Base-by-base conservation (phyloP, 2,113 vertebrate genomes). In the Camelus dromedarius region DNA sequence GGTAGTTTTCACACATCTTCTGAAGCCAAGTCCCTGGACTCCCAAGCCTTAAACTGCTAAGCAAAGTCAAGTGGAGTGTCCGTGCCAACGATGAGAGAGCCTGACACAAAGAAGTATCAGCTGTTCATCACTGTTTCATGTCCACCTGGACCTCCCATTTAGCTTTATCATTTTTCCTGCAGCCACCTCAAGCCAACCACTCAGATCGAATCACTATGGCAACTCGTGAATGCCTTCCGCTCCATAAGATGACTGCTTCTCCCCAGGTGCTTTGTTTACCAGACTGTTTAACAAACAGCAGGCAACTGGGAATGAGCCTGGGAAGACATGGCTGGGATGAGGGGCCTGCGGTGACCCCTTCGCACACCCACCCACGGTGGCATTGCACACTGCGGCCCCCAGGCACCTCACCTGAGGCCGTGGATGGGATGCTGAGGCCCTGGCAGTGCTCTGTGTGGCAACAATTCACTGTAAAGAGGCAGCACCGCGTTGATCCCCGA, bases 121-220 rank as follows among this genome's bases (percentile, higher is more conserved):
- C 38, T 83, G 52, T 97, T 97, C 97, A 97, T 98, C 97, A 64
- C 81, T 97, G 94, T 95, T 97, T 97, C 80, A 4, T 83, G 92
- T 98, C 97, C 97, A 91, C 93, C 67, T 94, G 95, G 91, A 98
- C 96, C 93, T 93, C 96, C 92, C 26, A 35, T 83, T 98, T 97
- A 54, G 69, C 89, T 98, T 98, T 98, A 97, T 98, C 98, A 96
- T 97, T 97, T 95, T 96, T 95, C 94, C 97, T 96, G 92, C 96
- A 97, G 97, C 86, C 97, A 96, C 97, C 97, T 97, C 97, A 93
- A 97, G 97, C 96, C 94, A 70, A 98, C 97, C 97, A 95, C 98
- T 98, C 92, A 52, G 97, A 96, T 89, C 70, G 85, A 98, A 98
- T 98, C 97, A 96, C 90, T 93, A 42, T 5, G 95, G 93, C 92